Conservation (phyloP, 2,797 vertebrate genomes). For the Schizothorax lantsangensis region DNA sequence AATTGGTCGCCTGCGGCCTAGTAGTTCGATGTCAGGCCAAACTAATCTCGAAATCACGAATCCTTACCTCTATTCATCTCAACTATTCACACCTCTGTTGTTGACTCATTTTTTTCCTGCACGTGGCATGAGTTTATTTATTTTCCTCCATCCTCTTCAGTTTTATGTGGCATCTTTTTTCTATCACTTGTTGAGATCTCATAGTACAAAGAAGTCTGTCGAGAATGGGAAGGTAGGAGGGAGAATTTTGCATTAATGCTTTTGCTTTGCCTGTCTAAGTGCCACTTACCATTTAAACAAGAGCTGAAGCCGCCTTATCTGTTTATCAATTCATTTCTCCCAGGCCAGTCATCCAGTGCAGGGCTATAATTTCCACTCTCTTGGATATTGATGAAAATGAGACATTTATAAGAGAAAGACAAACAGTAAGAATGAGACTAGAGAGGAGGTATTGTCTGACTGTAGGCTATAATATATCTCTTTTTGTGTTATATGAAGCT, state of each 20-base stretch:
- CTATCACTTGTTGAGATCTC: constrained; percentile 50
- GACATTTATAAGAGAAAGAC: not conserved
- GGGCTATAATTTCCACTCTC: constrained; percentile 39
- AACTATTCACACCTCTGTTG: not conserved
- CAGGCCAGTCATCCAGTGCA: constrained; percentile 42
- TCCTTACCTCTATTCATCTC: constrained; percentile 14
- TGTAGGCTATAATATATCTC: constrained; percentile 2
- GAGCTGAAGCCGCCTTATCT: constrained; percentile 42
- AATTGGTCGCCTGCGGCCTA: constrained; percentile 60
- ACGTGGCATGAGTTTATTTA: constrained; percentile 46
- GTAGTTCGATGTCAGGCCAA: constrained; percentile 47
- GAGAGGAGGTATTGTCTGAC: not conserved
- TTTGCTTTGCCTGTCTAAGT: constrained; percentile 49
- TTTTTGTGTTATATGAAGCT: constrained; percentile 22
- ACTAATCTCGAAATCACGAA: constrained; percentile 50
- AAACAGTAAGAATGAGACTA: constrained; percentile 46
- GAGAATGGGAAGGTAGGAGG: constrained; percentile 42
- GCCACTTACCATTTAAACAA: constrained; percentile 63
- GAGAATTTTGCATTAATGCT: constrained; percentile 29
- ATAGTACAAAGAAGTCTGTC: constrained; percentile 23
- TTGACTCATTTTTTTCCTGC: not conserved
- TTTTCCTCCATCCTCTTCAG: constrained; percentile 17
- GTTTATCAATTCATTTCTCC: constrained; percentile 53
- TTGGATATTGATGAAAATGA: constrained; percentile 56
- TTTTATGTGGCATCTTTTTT: constrained; percentile 39